phyloP scores from a whole-genome alignment of 2,113 vertebrate species.

The Calidris pygmaea region DNA sequence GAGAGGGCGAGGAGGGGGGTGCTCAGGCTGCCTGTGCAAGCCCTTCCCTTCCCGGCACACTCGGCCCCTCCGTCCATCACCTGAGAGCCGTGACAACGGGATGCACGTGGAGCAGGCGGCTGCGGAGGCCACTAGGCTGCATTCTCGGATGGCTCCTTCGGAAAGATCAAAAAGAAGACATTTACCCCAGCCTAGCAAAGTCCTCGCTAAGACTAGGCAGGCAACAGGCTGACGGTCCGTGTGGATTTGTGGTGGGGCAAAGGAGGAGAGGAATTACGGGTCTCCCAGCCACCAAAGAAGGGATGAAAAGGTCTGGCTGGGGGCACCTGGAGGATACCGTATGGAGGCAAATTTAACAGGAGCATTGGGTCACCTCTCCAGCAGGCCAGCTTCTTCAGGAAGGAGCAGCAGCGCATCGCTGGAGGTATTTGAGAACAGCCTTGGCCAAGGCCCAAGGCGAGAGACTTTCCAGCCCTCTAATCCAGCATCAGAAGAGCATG shows the following conservation, averaged over 20 bases:
- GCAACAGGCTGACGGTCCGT: neutral
- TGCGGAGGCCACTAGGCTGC: neutral
- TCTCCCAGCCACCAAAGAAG: neutral
- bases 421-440: slow-evolving; percentile 32
- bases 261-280: neutral
- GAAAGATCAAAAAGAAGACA: neutral
- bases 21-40: neutral
- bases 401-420: neutral
- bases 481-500: slow-evolving; percentile 37
- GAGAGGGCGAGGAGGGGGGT: neutral
- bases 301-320: neutral
- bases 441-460: slow-evolving; percentile 28
- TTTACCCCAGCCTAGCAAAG: neutral
- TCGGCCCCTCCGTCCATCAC: neutral
- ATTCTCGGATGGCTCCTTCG: neutral
- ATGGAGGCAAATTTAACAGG: neutral
- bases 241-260: neutral
- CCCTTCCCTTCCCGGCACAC: neutral
- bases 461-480: slow-evolving; percentile 52
- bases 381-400: neutral
- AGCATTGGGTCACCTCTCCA: slow-evolving; percentile 3
- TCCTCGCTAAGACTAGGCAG: neutral
- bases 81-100: neutral
- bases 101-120: neutral
- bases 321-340: neutral